These are phyloP conservation scores for Pelmatolapia mariae DNA, from an alignment of 2,113 vertebrate species.

Conservation along the genomic window DNA sequence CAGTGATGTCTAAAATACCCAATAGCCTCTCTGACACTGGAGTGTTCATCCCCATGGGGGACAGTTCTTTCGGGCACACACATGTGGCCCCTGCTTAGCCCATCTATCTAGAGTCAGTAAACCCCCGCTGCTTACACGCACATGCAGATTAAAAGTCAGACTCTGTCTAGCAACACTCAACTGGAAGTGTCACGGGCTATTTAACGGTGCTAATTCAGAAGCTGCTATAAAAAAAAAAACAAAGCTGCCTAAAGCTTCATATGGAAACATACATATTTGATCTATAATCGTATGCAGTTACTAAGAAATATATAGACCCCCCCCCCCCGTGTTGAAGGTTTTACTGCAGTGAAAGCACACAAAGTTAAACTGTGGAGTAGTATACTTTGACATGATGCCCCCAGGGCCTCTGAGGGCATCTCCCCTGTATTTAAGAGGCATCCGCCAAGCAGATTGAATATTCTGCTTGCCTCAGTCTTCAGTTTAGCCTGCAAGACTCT, in stretches of 20 bases:
- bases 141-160: constrained; percentile 19
- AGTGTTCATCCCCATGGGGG: constrained; percentile 35
- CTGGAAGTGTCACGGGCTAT: neutral
- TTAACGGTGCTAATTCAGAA: neutral
- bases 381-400: neutral
- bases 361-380: neutral
- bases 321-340: neutral
- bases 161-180: neutral
- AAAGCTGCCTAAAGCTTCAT: neutral
- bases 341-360: constrained; percentile 2
- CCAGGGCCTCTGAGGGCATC: neutral
- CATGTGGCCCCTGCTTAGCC: constrained; percentile 42
- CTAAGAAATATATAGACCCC: neutral
- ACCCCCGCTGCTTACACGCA: constrained; percentile 17
- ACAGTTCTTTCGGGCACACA: constrained; percentile 51
- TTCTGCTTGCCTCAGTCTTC: neutral
- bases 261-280: neutral
- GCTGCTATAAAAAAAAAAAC: neutral
- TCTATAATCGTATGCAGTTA: neutral
- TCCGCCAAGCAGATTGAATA: constrained; percentile 8
- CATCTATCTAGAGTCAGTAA: constrained; percentile 2
- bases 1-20: constrained; percentile 53
- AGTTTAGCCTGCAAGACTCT: neutral
- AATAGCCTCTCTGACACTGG: constrained; percentile 28
- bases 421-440: constrained; percentile 13